phyloP scores from a whole-genome alignment of 2,888 invertebrate species.

The Ormyrus thymus region DNA sequence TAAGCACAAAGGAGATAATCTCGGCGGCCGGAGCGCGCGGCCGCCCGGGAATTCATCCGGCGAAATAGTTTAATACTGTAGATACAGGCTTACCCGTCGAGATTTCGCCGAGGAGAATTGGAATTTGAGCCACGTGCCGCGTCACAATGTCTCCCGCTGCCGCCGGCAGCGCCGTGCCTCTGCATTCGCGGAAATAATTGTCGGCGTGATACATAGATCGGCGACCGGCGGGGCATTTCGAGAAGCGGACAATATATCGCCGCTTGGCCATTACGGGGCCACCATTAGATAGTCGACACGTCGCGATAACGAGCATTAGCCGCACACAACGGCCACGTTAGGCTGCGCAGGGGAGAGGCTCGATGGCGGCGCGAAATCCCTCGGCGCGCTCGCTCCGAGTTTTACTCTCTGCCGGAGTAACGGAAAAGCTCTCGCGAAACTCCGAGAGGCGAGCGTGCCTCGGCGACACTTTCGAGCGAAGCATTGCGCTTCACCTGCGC shows the following conservation, averaged over 20 bases:
- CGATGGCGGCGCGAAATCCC: no score
- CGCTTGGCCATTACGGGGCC: constrained; percentile 71
- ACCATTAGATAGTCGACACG: constrained; percentile 75
- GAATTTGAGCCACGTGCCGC: constrained; percentile 17
- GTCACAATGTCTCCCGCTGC: background rate
- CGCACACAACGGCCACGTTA: constrained; percentile 62
- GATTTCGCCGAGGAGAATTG: constrained; percentile 23
- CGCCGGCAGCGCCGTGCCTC: constrained; percentile 6
- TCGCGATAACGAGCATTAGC: constrained; percentile 75
- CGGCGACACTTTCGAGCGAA: no score
- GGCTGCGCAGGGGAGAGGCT: background rate
- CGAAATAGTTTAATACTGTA: constrained; percentile 29
- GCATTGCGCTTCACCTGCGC: no score
- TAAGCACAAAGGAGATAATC: background rate
- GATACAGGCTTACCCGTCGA: no score
- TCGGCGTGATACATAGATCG: constrained; percentile 66
- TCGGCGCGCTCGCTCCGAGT: no score
- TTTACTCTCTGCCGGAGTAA: no score
- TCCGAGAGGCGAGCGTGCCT: no score
- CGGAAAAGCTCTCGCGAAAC: no score
- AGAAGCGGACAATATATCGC: constrained; percentile 73
- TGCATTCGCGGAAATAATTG: constrained; percentile 65
- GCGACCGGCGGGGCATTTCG: constrained; percentile 61
- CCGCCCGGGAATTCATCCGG: background rate
- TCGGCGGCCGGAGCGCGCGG: background rate